These are phyloP conservation scores for Tauraco hartlaubi DNA, from an alignment of 2,797 vertebrate species.

Conservation along the genomic window DNA sequence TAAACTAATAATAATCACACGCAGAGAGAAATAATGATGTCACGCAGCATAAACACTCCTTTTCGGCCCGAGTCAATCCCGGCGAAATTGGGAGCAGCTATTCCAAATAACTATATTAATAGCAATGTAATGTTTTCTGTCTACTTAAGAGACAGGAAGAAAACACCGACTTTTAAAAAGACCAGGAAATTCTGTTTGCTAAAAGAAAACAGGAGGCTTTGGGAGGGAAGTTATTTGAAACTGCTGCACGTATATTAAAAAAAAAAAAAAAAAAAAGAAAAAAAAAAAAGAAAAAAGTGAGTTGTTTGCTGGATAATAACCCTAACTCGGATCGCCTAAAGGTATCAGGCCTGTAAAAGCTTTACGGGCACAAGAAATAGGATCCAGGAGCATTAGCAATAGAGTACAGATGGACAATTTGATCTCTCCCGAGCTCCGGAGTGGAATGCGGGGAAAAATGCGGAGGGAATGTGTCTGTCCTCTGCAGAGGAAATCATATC, in stretches of 20 bases:
- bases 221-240: neutral
- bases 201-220: neutral
- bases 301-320: slow-evolving; percentile 34
- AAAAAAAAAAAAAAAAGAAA: too few species aligned
- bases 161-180: neutral
- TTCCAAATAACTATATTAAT: neutral
- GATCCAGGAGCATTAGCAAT: slow-evolving; percentile 8
- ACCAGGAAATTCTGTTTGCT: neutral
- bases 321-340: neutral
- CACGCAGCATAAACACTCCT: neutral
- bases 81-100: neutral
- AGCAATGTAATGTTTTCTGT: neutral
- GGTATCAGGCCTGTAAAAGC: slow-evolving; percentile 39
- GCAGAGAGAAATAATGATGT: neutral
- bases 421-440: slow-evolving; percentile 24
- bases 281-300: neutral
- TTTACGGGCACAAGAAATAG: neutral
- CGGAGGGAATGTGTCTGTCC: neutral
- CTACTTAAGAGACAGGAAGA: neutral
- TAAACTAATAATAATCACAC: neutral
- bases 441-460: slow-evolving; percentile 44
- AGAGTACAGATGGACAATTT: slow-evolving; percentile 32
- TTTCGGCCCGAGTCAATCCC: neutral
- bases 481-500: slow-evolving; percentile 18
- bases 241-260: neutral